Evolutionary conservation across 2,797 vertebrate species (phyloP), one percentile per base, ranked within the genome.

Genomic region (Cryptoblepharus egeriae): DNA sequence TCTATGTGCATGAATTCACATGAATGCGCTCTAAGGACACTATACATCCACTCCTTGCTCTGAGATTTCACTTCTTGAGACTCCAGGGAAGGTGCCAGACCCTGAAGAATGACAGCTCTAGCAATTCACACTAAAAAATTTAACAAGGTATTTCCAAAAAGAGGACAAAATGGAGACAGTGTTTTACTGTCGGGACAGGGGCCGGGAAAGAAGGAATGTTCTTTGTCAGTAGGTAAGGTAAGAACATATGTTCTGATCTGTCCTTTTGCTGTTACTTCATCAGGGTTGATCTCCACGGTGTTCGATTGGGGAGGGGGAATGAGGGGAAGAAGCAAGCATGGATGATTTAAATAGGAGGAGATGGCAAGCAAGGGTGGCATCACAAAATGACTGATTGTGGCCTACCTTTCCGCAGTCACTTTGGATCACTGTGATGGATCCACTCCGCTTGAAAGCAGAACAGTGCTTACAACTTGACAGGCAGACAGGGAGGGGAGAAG

Each of bases 401-500:
- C 79, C 78, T 87, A 85, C 75, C 7, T 65, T 37, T 42, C 58
- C 0, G 5, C 20, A 84, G 32, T 87, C 69, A 84, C 20, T 85
- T 88, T 75, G 80, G 58, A 86, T 87, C 26, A 85, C 0, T 16
- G 2, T 49, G 75, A 82, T 35, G 32, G 72, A 61, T 60, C 67
- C 9, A 82, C 74, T 58, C 9, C 91, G 20, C 49, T 39, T 81
- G 65, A 79, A 83, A 7, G 63, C 64, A 26, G 35, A 84, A 68
- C 18, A 55, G 2, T 67, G 75, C 18, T 86, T 37, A 39, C 2
- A 12, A 6, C 1, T 0, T 86, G 83, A 75, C 77, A 89, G 45
- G 28, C 22, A 81, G 32, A 69, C 16, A 37, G 72, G 65, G 75
- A 52, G 0, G 85, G 75, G 82, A 88, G 89, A 83, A 42, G 77